A percentile compares a stretch with the other conserved stretches of the same genome.
Conservation (phyloP, 2,113 vertebrate genomes). For the Diphyllodes magnificus region DNA sequence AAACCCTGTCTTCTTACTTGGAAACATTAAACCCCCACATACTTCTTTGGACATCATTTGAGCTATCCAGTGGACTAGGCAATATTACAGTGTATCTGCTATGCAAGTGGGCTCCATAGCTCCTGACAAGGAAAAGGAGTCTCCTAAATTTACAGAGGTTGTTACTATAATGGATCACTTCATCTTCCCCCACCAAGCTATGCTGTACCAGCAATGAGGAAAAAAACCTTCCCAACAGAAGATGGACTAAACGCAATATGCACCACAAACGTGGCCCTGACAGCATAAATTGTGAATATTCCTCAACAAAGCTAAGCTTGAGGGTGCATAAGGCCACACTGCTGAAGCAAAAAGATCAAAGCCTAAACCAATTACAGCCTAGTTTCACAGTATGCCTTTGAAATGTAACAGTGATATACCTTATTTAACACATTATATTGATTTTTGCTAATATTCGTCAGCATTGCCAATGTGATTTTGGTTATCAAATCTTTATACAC, state of each 20-base stretch:
- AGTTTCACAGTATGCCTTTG: background rate
- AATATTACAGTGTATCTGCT: background rate
- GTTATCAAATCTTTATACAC: background rate
- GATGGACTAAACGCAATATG: background rate
- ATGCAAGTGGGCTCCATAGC: background rate
- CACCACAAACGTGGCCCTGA: background rate
- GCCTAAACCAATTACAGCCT: background rate
- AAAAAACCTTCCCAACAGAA: background rate
- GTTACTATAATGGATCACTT: background rate
- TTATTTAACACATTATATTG: slow-evolving; percentile 11
- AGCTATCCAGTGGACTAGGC: background rate
- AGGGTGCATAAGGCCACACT: background rate
- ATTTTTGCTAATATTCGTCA: slow-evolving; percentile 9
- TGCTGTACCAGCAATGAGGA: background rate
- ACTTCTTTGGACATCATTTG: background rate
- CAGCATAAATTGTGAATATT: background rate
- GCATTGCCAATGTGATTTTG: background rate
- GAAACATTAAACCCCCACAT: background rate
- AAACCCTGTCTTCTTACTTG: background rate
- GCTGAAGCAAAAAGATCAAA: slow-evolving; percentile 20
- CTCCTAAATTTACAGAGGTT: background rate
- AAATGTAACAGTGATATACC: background rate
- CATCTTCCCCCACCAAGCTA: background rate
- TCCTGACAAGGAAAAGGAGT: background rate
- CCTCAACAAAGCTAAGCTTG: background rate